Percentiles rank a stretch among this genome's conserved stretches.
Evolutionary conservation across 2,888 invertebrate species (phyloP).

Genomic region (Aspidiotus destructor): DNA sequence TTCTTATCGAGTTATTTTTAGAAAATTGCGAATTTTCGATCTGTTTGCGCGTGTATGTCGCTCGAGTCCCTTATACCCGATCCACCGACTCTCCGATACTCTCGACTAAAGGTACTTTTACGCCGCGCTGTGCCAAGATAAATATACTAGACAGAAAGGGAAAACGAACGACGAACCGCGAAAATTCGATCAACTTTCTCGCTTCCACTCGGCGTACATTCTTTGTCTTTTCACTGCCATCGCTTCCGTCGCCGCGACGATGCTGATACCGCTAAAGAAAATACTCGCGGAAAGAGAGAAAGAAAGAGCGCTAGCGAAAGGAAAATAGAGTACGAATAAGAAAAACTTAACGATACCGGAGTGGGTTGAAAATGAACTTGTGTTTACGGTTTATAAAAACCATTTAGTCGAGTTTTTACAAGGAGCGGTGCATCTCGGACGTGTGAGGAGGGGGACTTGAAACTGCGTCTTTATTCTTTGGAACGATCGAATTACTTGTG

Average conservation of each 20-base stretch:
- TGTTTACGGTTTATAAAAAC: constrained; percentile 5
- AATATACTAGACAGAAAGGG: constrained; percentile 11
- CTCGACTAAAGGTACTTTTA: constrained; percentile 18
- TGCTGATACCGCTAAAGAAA: too few relatives aligned
- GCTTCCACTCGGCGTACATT: not conserved
- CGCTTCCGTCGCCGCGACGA: too few relatives aligned
- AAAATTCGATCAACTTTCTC: constrained; percentile 24
- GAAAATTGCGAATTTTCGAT: constrained; percentile 33
- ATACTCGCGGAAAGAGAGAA: too few relatives aligned
- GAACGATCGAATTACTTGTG: too few relatives aligned
- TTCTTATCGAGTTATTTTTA: constrained; percentile 32
- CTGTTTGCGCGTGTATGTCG: constrained; percentile 4
- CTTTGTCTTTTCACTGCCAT: not conserved
- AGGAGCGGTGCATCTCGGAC: too few relatives aligned
- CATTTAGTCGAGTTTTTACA: not conserved
- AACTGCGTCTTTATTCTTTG: too few relatives aligned
- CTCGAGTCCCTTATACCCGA: too few relatives aligned
- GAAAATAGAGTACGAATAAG: not conserved
- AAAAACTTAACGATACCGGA: constrained; percentile 1
- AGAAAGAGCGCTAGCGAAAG: not conserved
- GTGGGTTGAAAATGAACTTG: not conserved
- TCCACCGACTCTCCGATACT: not conserved
- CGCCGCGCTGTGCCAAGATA: constrained; percentile 20
- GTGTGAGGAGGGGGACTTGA: too few relatives aligned
- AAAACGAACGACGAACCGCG: not conserved